These are phyloP conservation scores for Erebia epiphron DNA, from an alignment of 2,888 invertebrate genomes.

Conservation along the genomic window DNA sequence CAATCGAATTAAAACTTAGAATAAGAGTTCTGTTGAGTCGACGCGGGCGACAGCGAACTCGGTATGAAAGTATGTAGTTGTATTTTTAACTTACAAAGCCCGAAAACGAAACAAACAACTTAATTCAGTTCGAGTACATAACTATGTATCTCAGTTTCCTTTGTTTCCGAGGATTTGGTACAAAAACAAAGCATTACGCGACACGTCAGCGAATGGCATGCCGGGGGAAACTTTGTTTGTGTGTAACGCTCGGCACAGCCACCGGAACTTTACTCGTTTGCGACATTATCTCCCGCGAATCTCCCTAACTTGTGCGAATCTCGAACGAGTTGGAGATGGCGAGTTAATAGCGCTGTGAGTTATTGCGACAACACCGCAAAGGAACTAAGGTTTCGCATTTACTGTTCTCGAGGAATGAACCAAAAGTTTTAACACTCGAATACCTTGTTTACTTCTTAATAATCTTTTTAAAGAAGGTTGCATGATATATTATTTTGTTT, in stretches of 20 bases:
- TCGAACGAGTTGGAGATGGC: slow-evolving; percentile 33
- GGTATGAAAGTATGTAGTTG: neutral
- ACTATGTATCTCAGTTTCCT: slow-evolving; percentile 1
- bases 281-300: slow-evolving; percentile 28
- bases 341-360: slow-evolving; percentile 35
- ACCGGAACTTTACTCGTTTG: slow-evolving; percentile 27
- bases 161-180: slow-evolving; percentile 12
- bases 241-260: slow-evolving; percentile 18
- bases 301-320: slow-evolving; percentile 29
- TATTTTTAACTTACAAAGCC: neutral
- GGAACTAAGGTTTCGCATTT: neutral
- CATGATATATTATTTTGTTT: neutral
- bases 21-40: no score
- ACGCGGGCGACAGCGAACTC: no score
- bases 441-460: slow-evolving; percentile 9
- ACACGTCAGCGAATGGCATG: slow-evolving; percentile 21
- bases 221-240: slow-evolving; percentile 26
- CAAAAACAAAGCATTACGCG: slow-evolving; percentile 19
- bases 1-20: no score
- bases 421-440: slow-evolving; percentile 5
- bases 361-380: slow-evolving; percentile 19
- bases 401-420: slow-evolving; percentile 3
- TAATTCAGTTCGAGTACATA: neutral
- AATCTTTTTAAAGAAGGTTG: neutral
- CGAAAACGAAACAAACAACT: slow-evolving; percentile 4